Percentiles rank a stretch among this genome's conserved stretches.
phyloP scores from a whole-genome alignment of 2,113 vertebrate genomes.

The Epinephelus cyanopodus region DNA sequence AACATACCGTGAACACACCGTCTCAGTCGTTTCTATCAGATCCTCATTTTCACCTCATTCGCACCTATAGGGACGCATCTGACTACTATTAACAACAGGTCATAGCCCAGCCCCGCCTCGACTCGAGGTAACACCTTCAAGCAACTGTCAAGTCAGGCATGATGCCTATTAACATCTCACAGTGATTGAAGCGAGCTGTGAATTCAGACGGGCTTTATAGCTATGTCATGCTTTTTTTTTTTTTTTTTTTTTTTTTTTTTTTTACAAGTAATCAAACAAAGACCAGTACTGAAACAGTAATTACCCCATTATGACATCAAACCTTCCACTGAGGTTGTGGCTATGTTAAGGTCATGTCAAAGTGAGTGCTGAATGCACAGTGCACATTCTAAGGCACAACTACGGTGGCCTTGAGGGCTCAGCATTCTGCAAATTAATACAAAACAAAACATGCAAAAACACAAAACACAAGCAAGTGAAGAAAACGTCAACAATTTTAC shows the following conservation, averaged over 20 bases:
- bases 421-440: background rate
- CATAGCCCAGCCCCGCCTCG: constrained; percentile 63
- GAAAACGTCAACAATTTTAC: background rate
- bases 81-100: constrained; percentile 84
- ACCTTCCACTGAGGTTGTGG: background rate
- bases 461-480: background rate
- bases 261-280: constrained; percentile 51
- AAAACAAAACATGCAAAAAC: background rate
- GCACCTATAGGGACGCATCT: constrained; percentile 77
- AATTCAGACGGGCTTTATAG: constrained; percentile 29
- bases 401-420: background rate
- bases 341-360: constrained; percentile 9
- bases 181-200: constrained; percentile 48
- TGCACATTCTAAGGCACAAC: background rate
- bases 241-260: constrained; percentile 30
- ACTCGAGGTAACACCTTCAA: constrained; percentile 68
- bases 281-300: constrained; percentile 34
- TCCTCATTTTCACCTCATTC: constrained; percentile 87
- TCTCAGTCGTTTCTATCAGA: constrained; percentile 80
- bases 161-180: constrained; percentile 63
- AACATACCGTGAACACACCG: constrained; percentile 57
- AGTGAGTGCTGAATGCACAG: constrained; percentile 1
- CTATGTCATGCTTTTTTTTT: constrained; percentile 23
- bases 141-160: constrained; percentile 76
- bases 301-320: constrained; percentile 40